Conservation (phyloP, 1,140 invertebrate genomes). For the Lucilia cuprina region DNA sequence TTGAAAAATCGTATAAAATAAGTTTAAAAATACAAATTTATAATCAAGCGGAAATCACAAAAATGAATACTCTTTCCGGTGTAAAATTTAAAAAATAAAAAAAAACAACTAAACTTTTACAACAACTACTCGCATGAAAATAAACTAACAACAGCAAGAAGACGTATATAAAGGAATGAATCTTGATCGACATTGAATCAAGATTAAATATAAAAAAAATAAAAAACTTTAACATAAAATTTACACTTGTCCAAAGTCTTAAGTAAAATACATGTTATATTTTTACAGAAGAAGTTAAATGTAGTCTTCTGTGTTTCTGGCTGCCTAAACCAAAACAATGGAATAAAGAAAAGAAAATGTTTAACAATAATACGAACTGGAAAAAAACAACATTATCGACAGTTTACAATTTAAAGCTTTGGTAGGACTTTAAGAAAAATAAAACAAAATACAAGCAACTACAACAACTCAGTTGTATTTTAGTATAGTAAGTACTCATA, state of each 20-base stretch:
- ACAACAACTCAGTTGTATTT: background rate
- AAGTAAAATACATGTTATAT: background rate
- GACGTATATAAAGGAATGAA: background rate
- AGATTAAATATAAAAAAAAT: slow-evolving; percentile 35
- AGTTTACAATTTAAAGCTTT: slow-evolving; percentile 21
- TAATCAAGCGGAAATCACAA: slow-evolving; percentile 39
- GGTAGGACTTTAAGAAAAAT: too few relatives aligned
- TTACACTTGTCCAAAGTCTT: slow-evolving; percentile 27
- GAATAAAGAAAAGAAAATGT: background rate
- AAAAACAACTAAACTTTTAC: too few relatives aligned
- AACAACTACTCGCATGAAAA: background rate
- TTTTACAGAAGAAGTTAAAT: background rate
- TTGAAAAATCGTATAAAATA: background rate
- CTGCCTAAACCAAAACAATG: background rate
- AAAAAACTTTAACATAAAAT: slow-evolving; percentile 38
- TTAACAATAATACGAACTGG: background rate
- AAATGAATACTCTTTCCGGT: slow-evolving; percentile 41
- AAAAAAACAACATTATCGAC: background rate
- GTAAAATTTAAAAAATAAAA: slow-evolving; percentile 26
- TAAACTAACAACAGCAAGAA: background rate
- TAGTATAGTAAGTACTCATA: slow-evolving; percentile 22
- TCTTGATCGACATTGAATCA: slow-evolving; percentile 41
- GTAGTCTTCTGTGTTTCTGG: background rate
- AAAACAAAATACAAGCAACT: background rate
- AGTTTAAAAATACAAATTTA: background rate